Percentiles rank a stretch among this genome's conserved stretches.
Evolutionary conservation across 2,113 vertebrate species (phyloP).

Genomic region (Otus sunia): DNA sequence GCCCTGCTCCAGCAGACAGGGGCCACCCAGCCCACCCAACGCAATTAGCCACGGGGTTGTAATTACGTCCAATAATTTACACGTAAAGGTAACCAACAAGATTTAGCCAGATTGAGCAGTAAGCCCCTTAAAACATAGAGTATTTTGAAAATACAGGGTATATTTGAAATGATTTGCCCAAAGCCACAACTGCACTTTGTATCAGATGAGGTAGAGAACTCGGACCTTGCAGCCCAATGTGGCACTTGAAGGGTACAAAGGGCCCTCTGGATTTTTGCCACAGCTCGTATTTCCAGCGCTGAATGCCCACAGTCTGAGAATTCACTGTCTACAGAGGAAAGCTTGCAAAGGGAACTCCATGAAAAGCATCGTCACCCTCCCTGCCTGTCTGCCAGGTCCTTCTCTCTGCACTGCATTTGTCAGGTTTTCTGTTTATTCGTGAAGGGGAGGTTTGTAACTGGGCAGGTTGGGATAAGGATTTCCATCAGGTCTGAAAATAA

Average conservation of each 20-base stretch:
- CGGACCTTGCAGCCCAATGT: no score
- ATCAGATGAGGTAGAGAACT: background rate
- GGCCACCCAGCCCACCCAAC: background rate
- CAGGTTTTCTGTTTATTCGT: background rate
- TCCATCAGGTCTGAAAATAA: no score
- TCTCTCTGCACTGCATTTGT: background rate
- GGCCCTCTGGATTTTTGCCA: no score
- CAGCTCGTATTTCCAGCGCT: background rate
- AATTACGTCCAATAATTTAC: background rate
- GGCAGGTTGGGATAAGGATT: background rate
- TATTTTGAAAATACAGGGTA: accelerated
- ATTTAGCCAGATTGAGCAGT: background rate
- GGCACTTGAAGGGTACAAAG: background rate
- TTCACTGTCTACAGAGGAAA: accelerated
- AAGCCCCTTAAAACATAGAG: accelerated
- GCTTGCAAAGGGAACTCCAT: background rate
- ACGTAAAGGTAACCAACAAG: accelerated
- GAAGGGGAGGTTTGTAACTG: background rate
- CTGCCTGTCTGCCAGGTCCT: background rate
- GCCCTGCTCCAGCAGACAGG: background rate
- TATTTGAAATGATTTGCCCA: background rate
- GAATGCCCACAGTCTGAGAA: accelerated
- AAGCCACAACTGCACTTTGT: background rate
- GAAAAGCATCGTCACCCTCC: background rate
- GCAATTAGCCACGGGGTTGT: accelerated